Conservation (phyloP, 2,113 vertebrate genomes). For the Chascanopsetta lugubris region DNA sequence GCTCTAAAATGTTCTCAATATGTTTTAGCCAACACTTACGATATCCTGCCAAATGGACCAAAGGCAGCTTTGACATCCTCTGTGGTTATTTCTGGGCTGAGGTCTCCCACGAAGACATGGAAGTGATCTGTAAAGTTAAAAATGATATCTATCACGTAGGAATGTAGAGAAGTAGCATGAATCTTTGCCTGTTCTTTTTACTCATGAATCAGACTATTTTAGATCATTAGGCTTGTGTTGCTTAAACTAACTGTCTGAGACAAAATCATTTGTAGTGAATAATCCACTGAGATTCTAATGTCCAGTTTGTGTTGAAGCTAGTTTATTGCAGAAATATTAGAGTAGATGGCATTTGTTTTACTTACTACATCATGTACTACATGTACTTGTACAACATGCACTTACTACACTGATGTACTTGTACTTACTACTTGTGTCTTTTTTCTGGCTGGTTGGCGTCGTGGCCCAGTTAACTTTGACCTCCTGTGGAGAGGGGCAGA, state of each 20-base stretch:
- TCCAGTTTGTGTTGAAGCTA: background rate
- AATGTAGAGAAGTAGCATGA: accelerated
- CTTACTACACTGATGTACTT: background rate
- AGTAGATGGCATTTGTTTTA: background rate
- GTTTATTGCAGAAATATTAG: background rate
- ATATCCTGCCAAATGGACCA: slow-evolving; percentile 97
- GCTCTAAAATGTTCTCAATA: background rate
- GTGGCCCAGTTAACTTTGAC: slow-evolving; percentile 99
- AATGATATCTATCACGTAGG: no score
- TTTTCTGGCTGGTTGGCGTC: slow-evolving; percentile 99
- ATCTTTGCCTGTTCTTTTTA: background rate
- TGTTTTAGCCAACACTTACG: slow-evolving; percentile 84
- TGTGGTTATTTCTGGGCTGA: slow-evolving; percentile 98
- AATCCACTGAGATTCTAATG: background rate
- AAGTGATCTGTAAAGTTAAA: slow-evolving; percentile 88
- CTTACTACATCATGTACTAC: no score
- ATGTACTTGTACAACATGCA: no score
- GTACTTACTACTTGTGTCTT: slow-evolving; percentile 99
- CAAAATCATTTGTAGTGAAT: background rate
- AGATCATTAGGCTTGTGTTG: background rate
- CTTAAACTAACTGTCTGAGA: background rate
- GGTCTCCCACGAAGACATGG: slow-evolving; percentile 98
- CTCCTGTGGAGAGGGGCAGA: slow-evolving; percentile 83
- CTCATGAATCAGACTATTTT: background rate
- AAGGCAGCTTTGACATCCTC: slow-evolving; percentile 99